Evolutionary conservation across 2,797 vertebrate genomes (phyloP), one percentile per base, ranked within the genome.

Genomic region (Falco cherrug): DNA sequence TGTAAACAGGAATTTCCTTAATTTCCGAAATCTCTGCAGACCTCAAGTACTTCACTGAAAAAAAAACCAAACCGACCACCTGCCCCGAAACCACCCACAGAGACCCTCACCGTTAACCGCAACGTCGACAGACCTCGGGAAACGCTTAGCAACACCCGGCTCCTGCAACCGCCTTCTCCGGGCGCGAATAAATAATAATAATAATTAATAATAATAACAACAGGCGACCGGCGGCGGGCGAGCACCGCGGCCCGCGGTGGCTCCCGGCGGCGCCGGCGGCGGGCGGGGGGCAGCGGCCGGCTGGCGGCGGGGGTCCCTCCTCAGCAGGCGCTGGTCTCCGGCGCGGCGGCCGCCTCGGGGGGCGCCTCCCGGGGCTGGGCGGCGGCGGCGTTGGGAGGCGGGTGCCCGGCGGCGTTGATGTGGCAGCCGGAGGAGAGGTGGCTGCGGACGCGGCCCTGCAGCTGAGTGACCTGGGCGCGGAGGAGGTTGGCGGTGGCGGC

Each of bases 401-500:
- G 97, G 84, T 2, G 98, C 93, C 57, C 95, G 91, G 83, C 98
- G 2, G 98, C 91, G 43, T 98, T 98, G 96, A 99, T 94, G 63
- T 95, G 99, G 96, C 99, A 99, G 59, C 99, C 99, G 2, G 98
- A 99, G 95, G 98, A 99, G 86, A 99, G 98, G 37, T 99, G 99
- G 96, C 98, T 99, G 98, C 98, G 98, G 96, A 99, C 99, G 90
- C 99, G 99, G 91, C 99, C 98, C 94, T 99, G 99, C 82, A 99
- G 98, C 97, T 99, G 98, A 7, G 98, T 98, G 56, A 99, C 99
- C 97, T 99, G 99, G 91, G 99, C 98, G 24, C 99, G 97, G 74
- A 99, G 97, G 77, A 99, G 98, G 89, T 98, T 97, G 13, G 99
- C 99, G 3, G 99, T 99, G 89, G 99, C 98, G 35, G 98, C 98